Conservation (phyloP, 2,113 vertebrate genomes). For the Hypocryptadius cinnamomeus region DNA sequence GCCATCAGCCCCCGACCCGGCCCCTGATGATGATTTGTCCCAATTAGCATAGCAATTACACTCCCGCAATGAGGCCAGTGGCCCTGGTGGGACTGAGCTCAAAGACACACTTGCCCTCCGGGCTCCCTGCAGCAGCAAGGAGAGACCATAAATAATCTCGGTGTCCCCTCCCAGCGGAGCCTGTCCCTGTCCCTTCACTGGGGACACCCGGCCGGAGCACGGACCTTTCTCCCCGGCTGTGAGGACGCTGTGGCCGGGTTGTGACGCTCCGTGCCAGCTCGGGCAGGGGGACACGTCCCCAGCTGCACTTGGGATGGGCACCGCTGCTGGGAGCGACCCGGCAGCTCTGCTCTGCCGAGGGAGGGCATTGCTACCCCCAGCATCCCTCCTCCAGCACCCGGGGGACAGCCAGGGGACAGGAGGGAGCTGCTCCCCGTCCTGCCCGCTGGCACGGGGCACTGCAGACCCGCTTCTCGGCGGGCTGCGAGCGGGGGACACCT, state of each 20-base stretch:
- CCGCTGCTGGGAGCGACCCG: accelerated
- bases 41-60: conserved; percentile 46
- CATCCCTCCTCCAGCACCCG: neutral
- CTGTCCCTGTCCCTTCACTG: neutral
- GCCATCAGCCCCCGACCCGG: neutral
- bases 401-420: neutral
- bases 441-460: neutral
- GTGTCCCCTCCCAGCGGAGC: neutral
- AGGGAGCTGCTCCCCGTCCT: neutral
- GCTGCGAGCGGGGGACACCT: neutral
- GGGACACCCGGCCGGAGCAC: neutral
- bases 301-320: neutral
- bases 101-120: neutral
- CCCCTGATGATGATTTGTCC: neutral
- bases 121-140: neutral
- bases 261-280: neutral
- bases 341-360: neutral
- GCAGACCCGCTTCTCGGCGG: accelerated
- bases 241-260: neutral
- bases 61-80: neutral
- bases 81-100: conserved; percentile 6
- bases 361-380: neutral
- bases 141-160: neutral
- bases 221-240: neutral
- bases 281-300: accelerated